phyloP scores from a whole-genome alignment of 2,113 vertebrate species.

The Neopipo cinnamomea region DNA sequence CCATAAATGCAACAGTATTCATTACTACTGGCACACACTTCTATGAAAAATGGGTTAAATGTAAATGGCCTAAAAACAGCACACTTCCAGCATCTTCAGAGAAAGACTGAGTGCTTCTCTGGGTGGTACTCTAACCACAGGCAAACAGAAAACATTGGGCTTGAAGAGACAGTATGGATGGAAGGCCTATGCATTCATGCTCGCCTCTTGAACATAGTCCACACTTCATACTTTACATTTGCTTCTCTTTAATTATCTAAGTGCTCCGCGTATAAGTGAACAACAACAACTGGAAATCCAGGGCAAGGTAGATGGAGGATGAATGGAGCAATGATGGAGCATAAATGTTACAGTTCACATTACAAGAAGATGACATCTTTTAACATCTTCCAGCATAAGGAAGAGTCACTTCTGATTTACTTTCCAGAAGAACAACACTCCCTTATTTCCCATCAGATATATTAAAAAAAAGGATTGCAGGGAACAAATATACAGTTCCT shows the following conservation, averaged over 20 bases:
- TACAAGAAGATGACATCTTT: background rate
- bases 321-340: background rate
- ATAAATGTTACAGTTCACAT: background rate
- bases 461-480: background rate
- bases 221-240: background rate
- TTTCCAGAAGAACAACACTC: background rate
- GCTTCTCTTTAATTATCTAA: background rate
- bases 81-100: background rate
- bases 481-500: background rate
- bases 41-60: background rate
- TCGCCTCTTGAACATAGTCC: background rate
- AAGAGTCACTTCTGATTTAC: background rate
- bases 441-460: background rate
- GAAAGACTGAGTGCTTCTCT: background rate
- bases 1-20: background rate
- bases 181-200: background rate
- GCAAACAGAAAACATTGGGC: background rate
- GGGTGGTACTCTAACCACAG: background rate
- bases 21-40: background rate
- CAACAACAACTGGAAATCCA: background rate
- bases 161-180: background rate
- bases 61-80: background rate
- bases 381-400: fast-evolving
- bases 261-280: background rate
- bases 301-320: background rate